Evolutionary conservation across 2,888 invertebrate genomes (phyloP).

Genomic region (Cheilosia vernalis): DNA sequence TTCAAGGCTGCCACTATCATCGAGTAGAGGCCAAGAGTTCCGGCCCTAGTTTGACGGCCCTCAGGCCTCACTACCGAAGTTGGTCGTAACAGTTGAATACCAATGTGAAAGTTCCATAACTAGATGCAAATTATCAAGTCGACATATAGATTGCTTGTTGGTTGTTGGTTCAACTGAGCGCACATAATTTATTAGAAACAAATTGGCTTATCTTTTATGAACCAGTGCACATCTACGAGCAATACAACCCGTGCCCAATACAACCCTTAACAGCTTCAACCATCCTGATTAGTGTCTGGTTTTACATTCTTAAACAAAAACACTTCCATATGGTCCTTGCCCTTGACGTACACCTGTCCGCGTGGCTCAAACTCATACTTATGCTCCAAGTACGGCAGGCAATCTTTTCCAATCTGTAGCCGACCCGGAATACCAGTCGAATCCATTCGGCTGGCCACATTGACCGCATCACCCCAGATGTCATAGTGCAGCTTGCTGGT

Average conservation of each 20-base stretch:
- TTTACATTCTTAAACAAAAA: conserved; percentile 86
- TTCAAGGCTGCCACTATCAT: too few relatives aligned
- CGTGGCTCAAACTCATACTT: conserved; percentile 95
- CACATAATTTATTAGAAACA: too few relatives aligned
- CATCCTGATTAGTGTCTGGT: conserved; percentile 43
- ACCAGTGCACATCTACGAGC: too few relatives aligned
- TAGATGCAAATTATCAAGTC: too few relatives aligned
- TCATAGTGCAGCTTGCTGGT: conserved; percentile 98
- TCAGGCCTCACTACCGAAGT: too few relatives aligned
- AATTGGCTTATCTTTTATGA: too few relatives aligned
- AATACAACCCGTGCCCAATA: background rate
- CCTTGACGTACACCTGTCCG: conserved; percentile 97
- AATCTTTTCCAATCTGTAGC: conserved; percentile 92
- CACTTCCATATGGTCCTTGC: conserved; percentile 97
- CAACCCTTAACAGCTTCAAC: background rate
- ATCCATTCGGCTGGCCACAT: conserved; percentile 98
- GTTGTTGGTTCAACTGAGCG: too few relatives aligned
- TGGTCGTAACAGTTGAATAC: too few relatives aligned
- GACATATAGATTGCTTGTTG: too few relatives aligned
- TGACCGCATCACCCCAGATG: conserved; percentile 99
- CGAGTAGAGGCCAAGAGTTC: too few relatives aligned
- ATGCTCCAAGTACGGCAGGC: conserved; percentile 88
- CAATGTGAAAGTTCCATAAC: too few relatives aligned
- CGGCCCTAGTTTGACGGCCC: too few relatives aligned
- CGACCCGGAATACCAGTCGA: conserved; percentile 95